Conservation (phyloP, 2,888 invertebrate genomes). For the Synanthedon myopaeformis region DNA sequence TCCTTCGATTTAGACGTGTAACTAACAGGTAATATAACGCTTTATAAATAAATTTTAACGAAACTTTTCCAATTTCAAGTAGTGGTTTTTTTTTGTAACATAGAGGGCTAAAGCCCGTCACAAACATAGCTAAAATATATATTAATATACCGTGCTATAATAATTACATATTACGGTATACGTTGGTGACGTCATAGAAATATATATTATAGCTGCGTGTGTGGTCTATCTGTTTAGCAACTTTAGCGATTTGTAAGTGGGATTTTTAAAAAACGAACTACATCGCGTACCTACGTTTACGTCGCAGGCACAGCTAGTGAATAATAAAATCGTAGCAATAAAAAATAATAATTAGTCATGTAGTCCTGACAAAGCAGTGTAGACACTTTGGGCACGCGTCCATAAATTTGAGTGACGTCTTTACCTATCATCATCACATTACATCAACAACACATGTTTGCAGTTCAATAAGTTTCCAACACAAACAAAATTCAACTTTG, state of each 20-base stretch:
- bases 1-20: slow-evolving; percentile 55
- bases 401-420: slow-evolving; percentile 58
- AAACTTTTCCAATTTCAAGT: neutral
- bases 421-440: slow-evolving; percentile 60
- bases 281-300: no score
- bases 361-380: slow-evolving; percentile 32
- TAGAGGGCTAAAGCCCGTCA: neutral
- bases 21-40: slow-evolving; percentile 50
- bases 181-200: no score
- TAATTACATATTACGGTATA: no score
- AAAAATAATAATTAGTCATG: slow-evolving; percentile 46
- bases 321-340: neutral
- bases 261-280: no score
- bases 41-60: slow-evolving; percentile 30
- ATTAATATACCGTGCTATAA: no score
- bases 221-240: no score
- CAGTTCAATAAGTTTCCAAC: neutral
- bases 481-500: slow-evolving; percentile 22
- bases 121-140: no score
- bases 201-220: no score
- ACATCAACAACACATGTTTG: slow-evolving; percentile 27
- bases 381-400: slow-evolving; percentile 57
- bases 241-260: no score
- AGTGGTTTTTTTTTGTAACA: neutral
- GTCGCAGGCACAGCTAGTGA: neutral